These are phyloP conservation scores for Orius insidiosus DNA, from an alignment of 1,140 invertebrate genomes.

Conservation along the genomic window DNA sequence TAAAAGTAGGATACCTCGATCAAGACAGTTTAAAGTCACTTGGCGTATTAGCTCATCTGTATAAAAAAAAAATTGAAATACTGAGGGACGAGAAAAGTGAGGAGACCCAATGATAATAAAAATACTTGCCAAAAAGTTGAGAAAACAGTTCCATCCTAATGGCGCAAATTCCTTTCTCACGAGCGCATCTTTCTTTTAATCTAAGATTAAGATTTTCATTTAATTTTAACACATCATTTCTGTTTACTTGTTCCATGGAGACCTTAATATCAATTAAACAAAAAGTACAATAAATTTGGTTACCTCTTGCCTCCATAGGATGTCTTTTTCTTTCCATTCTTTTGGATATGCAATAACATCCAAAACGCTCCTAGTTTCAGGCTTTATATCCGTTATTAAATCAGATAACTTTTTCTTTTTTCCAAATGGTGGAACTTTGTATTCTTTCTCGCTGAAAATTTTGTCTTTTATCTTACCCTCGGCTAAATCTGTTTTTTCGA, in stretches of 20 bases:
- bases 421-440: no score
- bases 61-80: conserved; percentile 14
- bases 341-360: conserved; percentile 87
- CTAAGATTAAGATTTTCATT: conserved; percentile 86
- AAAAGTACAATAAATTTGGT: no score
- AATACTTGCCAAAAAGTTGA: conserved; percentile 85
- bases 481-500: no score
- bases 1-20: conserved; percentile 77
- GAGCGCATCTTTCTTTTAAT: conserved; percentile 76
- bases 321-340: conserved; percentile 82
- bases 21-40: conserved; percentile 95
- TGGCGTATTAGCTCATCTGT: conserved; percentile 81
- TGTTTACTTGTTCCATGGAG: conserved; percentile 56
- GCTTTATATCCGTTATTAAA: conserved; percentile 34
- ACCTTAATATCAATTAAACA: conserved; percentile 6
- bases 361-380: conserved; percentile 79
- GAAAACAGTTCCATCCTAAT: conserved; percentile 84
- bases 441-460: no score
- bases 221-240: conserved; percentile 84
- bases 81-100: no score
- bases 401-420: conserved; percentile 13
- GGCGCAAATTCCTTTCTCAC: conserved; percentile 97
- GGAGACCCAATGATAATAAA: no score
- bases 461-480: no score
- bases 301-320: conserved; percentile 71